Base-by-base conservation (phyloP, 2,797 vertebrate genomes). In the Podargus strigoides region DNA sequence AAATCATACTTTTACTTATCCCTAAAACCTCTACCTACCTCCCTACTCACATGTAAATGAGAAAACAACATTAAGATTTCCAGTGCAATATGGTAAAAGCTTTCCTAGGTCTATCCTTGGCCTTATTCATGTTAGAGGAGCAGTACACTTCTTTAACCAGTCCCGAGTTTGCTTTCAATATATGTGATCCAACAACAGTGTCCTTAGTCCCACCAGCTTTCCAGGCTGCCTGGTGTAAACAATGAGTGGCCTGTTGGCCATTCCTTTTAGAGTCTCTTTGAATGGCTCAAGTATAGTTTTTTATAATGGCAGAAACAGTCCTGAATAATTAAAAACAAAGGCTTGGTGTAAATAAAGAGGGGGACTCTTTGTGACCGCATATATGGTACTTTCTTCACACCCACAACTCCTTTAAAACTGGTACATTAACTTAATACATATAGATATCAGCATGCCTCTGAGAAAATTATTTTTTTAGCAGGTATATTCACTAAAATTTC, bases 41-140 rank as follows among this genome's bases (percentile, higher is more conserved):
- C 3, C 30, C 18, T 46, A 26, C 12, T 62, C 2, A 0, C 21
- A 27, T 7, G 20, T 32, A 36, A 49, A 12, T 7, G 18, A 60
- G 41, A 70, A 89, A 88, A 47, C 17, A 62, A 17, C 28, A 37
- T 26, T 8, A 58, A 73, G 27, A 49, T 24, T 32, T 70, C 46
- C 42, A 67, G 12, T 36, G 55, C 28, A 56, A 32, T 8, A 32
- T 10, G 10, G 26, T 32, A 27, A 67, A 59, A 85, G 32, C 5
- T 92, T 69, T 90, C 47, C 32, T 32, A 20, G 12, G 8, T 64
- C 34, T 41, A 10, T 23, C 32, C 37, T 70, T 70, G 32, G 27
- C 13, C 12, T 63, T 89, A 80, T 17, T n/a, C 26, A 13, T 23
- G 19, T 55, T 44, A 47, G 16, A 75, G n/a, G 16, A 30, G n/a